Base-by-base conservation (phyloP, 2,888 invertebrate species). In the Synergus japonicus region DNA sequence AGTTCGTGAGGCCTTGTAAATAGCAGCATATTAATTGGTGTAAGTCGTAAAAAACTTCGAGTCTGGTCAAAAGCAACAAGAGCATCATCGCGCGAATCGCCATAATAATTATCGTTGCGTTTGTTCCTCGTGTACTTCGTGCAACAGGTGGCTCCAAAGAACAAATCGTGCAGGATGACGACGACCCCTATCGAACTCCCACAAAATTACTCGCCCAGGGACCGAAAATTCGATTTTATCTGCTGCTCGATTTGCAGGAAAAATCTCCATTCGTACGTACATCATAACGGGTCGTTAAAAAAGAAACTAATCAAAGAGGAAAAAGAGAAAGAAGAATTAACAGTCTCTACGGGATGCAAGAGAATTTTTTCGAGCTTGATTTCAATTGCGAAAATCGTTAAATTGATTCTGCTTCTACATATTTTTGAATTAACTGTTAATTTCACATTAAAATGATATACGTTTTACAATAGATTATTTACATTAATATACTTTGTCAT, bases 161-260 rank as follows among this genome's bases (percentile, higher is more conserved):
- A 84, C 82, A 84, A 84, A 81, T 84, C 83, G 82, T 83, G 84
- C 83, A 84, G 81, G 79, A 83, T 83, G 82, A 82, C 82, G 82
- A 83, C 82, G 79, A 84, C 82, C 83, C 79, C 82, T 83, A 83
- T 83, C 79, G 81, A 83, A 83, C 81, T 76, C 81, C 81, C 73
- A 65, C 67, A 81, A 65, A 82, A 84, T 82, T 78, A 82, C 81
- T 82, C 80, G 82, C 66, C 76, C 58, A 76, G 77, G 76, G 78
- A 46, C 73, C 58, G 46, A 76, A 78, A 78, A 84, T 82, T 84
- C 79, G 65, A 82, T 83, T 81, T 82, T 76, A 79, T 81, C 79
- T 69, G 80, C 78, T 81, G 78, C 63, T 60, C 54, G 54, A 66
- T 60, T 69, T 81, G 78, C 60, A 76, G 78, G 37, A 44, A 63